phyloP scores from a whole-genome alignment of 2,888 invertebrate genomes.

The Cloeon dipterum region DNA sequence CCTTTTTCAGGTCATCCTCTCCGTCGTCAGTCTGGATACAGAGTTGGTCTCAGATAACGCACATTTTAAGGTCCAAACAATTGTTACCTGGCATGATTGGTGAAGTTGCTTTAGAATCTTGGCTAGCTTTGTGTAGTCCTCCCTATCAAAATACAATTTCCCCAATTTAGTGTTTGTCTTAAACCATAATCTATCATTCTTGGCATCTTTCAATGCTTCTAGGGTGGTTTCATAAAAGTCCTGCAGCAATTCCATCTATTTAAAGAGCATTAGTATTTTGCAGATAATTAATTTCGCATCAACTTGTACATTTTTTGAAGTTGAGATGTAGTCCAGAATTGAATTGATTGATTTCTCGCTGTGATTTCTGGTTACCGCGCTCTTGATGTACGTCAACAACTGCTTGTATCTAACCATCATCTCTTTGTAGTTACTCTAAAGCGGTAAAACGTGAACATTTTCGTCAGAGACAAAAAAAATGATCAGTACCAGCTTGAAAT shows the following conservation, averaged over 20 bases:
- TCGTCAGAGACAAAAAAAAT: background rate
- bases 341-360: conserved; percentile 99
- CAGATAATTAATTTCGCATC: background rate
- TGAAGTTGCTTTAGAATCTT: conserved; percentile 94
- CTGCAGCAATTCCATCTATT: conserved; percentile 87
- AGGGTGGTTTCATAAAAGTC: conserved; percentile 95
- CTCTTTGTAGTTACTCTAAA: conserved; percentile 72
- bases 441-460: background rate
- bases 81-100: conserved; percentile 88
- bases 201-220: conserved; percentile 88
- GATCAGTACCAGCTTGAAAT: conserved; percentile 68
- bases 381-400: conserved; percentile 92
- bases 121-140: conserved; percentile 80
- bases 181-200: conserved; percentile 98
- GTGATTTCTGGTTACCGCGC: conserved; percentile 96
- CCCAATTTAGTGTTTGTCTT: conserved; percentile 98
- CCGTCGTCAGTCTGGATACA: conserved; percentile 74
- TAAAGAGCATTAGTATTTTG: conserved; percentile 8
- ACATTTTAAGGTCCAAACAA: no score
- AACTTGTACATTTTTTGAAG: conserved; percentile 96
- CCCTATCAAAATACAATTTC: conserved; percentile 91
- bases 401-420: conserved; percentile 94
- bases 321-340: conserved; percentile 96
- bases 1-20: conserved; percentile 92
- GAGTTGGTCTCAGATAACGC: no score